phyloP scores from a whole-genome alignment of 2,888 invertebrate genomes.

The Drosophila rellima region DNA sequence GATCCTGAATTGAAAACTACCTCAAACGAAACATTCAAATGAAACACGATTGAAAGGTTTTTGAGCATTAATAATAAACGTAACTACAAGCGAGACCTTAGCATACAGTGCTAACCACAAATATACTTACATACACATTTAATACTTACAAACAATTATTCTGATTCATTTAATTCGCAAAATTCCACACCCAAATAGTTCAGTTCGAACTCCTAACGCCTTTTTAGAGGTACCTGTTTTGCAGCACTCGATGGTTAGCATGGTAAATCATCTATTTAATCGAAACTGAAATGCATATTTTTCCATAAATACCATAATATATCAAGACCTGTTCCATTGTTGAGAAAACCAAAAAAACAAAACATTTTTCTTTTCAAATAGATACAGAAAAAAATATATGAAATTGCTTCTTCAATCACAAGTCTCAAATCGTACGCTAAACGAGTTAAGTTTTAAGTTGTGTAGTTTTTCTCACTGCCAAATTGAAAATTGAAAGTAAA shows the following conservation, averaged over 20 bases:
- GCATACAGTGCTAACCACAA: constrained; percentile 66
- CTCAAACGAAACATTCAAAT: constrained; percentile 72
- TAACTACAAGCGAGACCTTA: constrained; percentile 81
- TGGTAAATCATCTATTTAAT: constrained; percentile 29
- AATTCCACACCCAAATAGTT: constrained; percentile 28
- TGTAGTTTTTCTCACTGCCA: constrained; percentile 76
- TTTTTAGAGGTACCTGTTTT: constrained; percentile 74
- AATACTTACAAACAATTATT: constrained; percentile 18
- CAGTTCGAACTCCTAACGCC: constrained; percentile 56
- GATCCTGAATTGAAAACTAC: constrained; percentile 81
- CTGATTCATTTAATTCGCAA: constrained; percentile 1
- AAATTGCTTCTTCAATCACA: constrained; percentile 45
- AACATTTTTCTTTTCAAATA: constrained; percentile 6
- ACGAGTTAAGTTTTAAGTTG: constrained; percentile 51
- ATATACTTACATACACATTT: constrained; percentile 50
- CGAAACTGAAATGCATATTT: constrained; percentile 13
- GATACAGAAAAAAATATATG: constrained; percentile 13
- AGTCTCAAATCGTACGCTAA: constrained; percentile 32
- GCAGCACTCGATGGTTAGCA: constrained; percentile 49
- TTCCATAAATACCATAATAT: background rate
- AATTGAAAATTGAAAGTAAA: constrained; percentile 41
- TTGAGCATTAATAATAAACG: constrained; percentile 73
- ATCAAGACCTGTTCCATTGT: constrained; percentile 11
- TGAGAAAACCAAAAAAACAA: background rate
- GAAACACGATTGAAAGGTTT: constrained; percentile 68